Base-by-base conservation (phyloP, 2,113 vertebrate genomes). In the Rhagologus leucostigma region DNA sequence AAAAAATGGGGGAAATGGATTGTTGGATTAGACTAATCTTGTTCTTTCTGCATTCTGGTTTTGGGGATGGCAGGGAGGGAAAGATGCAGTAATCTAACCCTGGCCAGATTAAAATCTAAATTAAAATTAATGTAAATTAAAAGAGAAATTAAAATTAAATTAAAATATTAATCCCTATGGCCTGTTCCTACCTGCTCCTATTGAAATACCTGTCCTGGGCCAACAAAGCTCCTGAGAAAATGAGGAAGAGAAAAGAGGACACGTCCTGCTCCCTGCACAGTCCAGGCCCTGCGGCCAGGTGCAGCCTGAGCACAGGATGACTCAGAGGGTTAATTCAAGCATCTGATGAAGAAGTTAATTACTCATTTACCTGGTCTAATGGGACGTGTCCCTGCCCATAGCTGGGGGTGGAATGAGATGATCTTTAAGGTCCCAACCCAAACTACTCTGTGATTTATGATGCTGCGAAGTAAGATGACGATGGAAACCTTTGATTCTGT, bases 201-300 rank as follows among this genome's bases (percentile, higher is more conserved):
- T 21, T 10, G 24, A 63, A 92, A 69, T 27, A 20, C 14, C 33
- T 65, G 5, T 32, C 19, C 50, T 57, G 55, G 30, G 39, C n/a
- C 50, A 80, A n/a, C 3, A 4, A 39, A 81, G 44, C 35, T 23
- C 7, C 41, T 37, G 80, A 59, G 56, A 12, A 62, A 59, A 63
- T 1, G 3, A 59, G 42, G 15, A 44, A 64, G 80, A 49, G 24
- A 35, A 41, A 39, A 41, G 24, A 79, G n/a, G 42, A 50, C 30
- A 13, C 0, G 0, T 64, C 56, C 33, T 3, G 1, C 20, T 67
- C 35, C 35, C 11, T 5, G 5, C 3, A 5, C 3, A 7, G 13
- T 10, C 18, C 69, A 23, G 29, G 7, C 26, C 24, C 69, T 16
- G 33, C n/a, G 17, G 57, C 23, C 64, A 20, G 22, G 6, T 15